A percentile compares a stretch with the other conserved stretches of the same genome.
Conservation (phyloP, 2,113 vertebrate species). For the Pterophyllum scalare region DNA sequence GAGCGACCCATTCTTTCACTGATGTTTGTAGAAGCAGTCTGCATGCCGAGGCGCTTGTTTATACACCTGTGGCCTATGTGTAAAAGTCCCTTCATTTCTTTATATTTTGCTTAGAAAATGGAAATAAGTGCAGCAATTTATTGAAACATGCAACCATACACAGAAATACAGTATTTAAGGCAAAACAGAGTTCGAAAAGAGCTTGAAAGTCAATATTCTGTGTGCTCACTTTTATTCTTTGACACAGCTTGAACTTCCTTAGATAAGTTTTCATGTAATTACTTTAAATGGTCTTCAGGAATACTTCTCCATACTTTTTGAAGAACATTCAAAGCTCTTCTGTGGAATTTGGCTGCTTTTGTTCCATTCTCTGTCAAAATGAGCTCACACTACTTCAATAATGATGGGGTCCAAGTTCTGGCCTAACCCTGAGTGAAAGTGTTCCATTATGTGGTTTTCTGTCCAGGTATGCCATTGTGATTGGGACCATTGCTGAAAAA, state of each 20-base stretch:
- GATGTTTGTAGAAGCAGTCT: no score
- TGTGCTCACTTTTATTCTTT: background rate
- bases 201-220: background rate
- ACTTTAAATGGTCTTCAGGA: background rate
- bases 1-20: no score
- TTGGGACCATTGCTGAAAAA: background rate
- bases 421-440: background rate
- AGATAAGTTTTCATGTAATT: background rate
- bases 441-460: background rate
- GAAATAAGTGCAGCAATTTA: no score
- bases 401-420: background rate
- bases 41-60: no score
- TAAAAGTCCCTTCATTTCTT: background rate
- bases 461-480: background rate
- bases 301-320: background rate
- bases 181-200: background rate
- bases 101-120: background rate
- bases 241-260: background rate
- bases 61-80: background rate
- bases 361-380: background rate
- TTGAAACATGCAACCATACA: rapidly evolving
- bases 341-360: background rate
- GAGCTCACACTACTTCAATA: background rate
- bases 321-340: background rate
- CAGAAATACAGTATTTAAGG: background rate